Conservation (phyloP, 2,113 vertebrate species). For the Nematolebias whitei region DNA sequence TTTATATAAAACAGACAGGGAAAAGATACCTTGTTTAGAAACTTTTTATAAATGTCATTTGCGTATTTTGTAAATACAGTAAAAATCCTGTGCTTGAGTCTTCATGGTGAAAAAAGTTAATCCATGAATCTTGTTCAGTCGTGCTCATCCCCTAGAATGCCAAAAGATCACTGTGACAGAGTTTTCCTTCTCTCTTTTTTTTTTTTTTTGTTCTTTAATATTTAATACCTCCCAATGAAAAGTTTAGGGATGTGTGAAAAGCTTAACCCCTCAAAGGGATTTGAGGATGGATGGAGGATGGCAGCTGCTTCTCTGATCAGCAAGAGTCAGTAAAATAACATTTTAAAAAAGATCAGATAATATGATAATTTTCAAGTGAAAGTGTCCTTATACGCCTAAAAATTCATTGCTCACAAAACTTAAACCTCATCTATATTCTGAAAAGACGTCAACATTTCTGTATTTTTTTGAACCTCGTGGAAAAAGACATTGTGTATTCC, state of each 20-base stretch:
- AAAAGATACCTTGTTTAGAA: neutral
- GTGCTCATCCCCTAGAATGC: constrained; percentile 11
- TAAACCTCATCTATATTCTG: constrained; percentile 1
- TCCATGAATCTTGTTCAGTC: constrained; percentile 32
- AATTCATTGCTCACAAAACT: neutral
- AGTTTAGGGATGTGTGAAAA: constrained; percentile 67
- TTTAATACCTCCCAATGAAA: constrained; percentile 55
- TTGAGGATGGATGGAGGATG: constrained; percentile 9
- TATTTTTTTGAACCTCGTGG: constrained; percentile 18
- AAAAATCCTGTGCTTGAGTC: neutral
- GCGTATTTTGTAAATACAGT: neutral
- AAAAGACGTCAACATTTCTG: constrained; percentile 28
- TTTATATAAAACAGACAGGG: neutral
- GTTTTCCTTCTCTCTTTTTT: no score
- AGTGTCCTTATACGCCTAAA: neutral
- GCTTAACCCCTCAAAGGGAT: constrained; percentile 28
- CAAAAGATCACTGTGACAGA: constrained; percentile 15
- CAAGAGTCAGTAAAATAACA: no score
- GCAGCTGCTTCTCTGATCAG: no score
- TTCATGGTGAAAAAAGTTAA: neutral
- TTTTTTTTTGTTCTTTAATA: constrained; percentile 51
- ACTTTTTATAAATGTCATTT: neutral
- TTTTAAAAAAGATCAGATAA: no score
- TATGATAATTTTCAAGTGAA: neutral
- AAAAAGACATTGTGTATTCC: constrained; percentile 61